Evolutionary conservation across 2,113 vertebrate genomes (phyloP), one percentile per base, ranked within the genome.

Genomic region (Urocolius indicus): DNA sequence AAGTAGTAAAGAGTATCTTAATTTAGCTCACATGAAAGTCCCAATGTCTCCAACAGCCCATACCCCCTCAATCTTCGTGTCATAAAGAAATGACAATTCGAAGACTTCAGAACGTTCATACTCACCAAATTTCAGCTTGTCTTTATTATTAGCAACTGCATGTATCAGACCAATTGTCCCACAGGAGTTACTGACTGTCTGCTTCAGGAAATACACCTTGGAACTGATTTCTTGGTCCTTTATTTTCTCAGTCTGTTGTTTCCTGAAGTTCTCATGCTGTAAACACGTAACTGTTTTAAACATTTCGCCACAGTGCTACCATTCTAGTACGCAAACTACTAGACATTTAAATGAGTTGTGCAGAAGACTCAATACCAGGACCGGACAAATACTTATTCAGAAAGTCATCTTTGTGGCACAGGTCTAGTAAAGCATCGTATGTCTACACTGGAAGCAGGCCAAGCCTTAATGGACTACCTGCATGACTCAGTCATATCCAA

Each of bases 161-260:
- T 99, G 99, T 69, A 99, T 98, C 87, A 99, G 97, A 17, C 99
- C 99, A 10, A 99, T 96, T 24, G 99, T 99, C 11, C 99, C 99
- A 69, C 99, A 99, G 21, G 99, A 99, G 97, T 99, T 99, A 51
- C 96, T 98, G 17, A 99, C 98, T 0, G 98, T 99, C 98, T 99
- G 99, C 95, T 98, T 99, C 98, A 99, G 90, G 95, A 99, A 99
- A 96, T 99, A 99, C 23, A 99, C 97, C 38, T 98, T 98, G 30
- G 98, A 94, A 55, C 94, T 98, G 19, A 98, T 87, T 89, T 98
- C 97, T 81, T 98, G 98, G 18, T 94, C 98, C 71, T 97, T 98
- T 86, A 99, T 97, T 77, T 98, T 98, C 91, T 98, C 98, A 7
- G 98, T 97, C 97, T 99, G 99, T 68, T 98, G 98, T 95, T 98